Evolutionary conservation across 2,113 vertebrate species (phyloP).

Genomic region (Corythornis cristatus): DNA sequence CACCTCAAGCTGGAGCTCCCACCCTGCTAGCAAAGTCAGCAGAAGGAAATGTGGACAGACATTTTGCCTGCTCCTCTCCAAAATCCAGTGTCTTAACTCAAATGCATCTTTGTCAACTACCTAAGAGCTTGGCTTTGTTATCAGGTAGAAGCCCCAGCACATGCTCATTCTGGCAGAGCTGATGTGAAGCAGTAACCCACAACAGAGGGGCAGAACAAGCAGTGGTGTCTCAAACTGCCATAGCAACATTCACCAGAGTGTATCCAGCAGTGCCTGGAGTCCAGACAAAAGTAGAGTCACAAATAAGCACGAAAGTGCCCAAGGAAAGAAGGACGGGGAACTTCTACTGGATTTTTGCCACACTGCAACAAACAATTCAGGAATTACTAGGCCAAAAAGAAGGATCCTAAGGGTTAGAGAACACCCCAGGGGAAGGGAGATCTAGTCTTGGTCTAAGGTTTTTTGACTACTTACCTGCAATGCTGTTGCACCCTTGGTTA

Average conservation of each 20-base stretch:
- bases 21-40: background rate
- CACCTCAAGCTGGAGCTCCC: background rate
- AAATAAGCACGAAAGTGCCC: background rate
- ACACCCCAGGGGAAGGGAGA: background rate
- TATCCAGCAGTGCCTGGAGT: background rate
- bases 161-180: background rate
- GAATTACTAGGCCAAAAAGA: background rate
- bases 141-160: background rate
- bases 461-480: background rate
- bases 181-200: background rate
- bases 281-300: accelerated
- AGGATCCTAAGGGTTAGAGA: background rate
- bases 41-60: background rate
- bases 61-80: background rate
- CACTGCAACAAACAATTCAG: background rate
- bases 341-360: background rate
- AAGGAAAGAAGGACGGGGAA: background rate
- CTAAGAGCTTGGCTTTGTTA: accelerated
- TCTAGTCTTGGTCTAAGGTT: background rate
- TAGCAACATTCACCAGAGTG: background rate
- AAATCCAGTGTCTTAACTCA: background rate
- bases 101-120: background rate
- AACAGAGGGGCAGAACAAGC: background rate
- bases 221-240: background rate
- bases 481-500: background rate